These are phyloP conservation scores for Hestina assimilis DNA, from an alignment of 1,140 invertebrate species.

Conservation along the genomic window DNA sequence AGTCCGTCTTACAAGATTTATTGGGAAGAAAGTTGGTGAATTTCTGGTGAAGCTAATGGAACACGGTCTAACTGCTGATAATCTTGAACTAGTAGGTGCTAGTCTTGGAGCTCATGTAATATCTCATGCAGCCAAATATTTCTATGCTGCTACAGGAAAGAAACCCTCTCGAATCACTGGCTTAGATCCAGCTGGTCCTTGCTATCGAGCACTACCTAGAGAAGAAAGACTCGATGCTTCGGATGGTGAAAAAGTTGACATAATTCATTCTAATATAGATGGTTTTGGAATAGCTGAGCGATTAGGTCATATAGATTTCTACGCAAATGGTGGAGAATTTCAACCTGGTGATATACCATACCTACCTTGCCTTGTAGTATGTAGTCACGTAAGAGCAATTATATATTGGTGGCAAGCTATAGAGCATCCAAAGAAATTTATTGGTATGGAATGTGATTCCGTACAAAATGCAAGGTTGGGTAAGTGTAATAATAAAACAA, in stretches of 20 bases:
- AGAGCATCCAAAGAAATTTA: slow-evolving; percentile 62
- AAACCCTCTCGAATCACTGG: slow-evolving; percentile 81
- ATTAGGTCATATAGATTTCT: slow-evolving; percentile 85
- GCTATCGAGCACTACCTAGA: slow-evolving; percentile 76
- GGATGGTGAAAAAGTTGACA: slow-evolving; percentile 81
- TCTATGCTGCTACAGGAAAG: slow-evolving; percentile 44
- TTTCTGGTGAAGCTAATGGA: slow-evolving; percentile 50
- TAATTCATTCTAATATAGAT: slow-evolving; percentile 85
- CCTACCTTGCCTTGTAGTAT: slow-evolving; percentile 59
- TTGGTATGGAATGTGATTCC: slow-evolving; percentile 51
- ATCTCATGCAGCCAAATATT: slow-evolving; percentile 50
- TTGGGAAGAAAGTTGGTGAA: slow-evolving; percentile 57
- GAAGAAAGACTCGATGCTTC: slow-evolving; percentile 76
- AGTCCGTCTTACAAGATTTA: slow-evolving; percentile 45
- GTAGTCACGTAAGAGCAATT: slow-evolving; percentile 54
- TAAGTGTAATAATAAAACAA: slow-evolving; percentile 52
- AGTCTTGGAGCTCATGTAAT: slow-evolving; percentile 59
- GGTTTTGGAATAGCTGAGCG: slow-evolving; percentile 83
- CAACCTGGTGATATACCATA: slow-evolving; percentile 79
- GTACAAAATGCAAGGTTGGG: slow-evolving; percentile 59
- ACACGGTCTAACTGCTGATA: slow-evolving; percentile 45
- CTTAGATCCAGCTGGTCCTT: slow-evolving; percentile 82
- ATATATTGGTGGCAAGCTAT: slow-evolving; percentile 66
- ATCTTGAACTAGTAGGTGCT: slow-evolving; percentile 57
- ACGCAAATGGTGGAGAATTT: slow-evolving; percentile 84